Evolutionary conservation across 2,888 invertebrate species (phyloP), one percentile per base, ranked within the genome.

Genomic region (Trypoxylon attenuatum): DNA sequence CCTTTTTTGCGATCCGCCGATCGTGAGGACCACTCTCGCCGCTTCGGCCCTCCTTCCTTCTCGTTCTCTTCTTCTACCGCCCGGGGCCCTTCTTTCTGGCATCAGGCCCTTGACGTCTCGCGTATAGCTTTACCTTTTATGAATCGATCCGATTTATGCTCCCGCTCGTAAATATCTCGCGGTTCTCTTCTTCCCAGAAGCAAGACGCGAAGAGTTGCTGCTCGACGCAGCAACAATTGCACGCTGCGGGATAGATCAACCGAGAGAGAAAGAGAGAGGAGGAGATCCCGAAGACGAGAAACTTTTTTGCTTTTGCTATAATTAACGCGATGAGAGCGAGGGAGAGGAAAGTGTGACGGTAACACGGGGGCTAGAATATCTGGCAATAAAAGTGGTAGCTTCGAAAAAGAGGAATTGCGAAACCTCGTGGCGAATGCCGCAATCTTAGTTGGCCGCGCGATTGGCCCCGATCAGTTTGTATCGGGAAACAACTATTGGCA

Each of bases 401-500:
- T 68, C 70, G 55, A 76, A 72, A 75, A 70, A 52, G 56, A 61
- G 33, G 13, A 75, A 73, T 81, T 80, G 76, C 81, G 78, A 79
- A 74, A 78, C 39, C 46, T 15, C 21, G 46, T 18, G 42, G 49
- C 62, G 69, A 71, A 54, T 69, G 71, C 70, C 58, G 73, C 71
- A 69, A 71, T 52, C 73, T 73, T 51, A 65, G 76, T 73, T 78
- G 78, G 78, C 78, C 72, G 65, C 65, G 39, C 54, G 77, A 69
- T 77, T 80, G 82, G 79, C 82, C 82, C 82, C 81, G 82, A 81
- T 82, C 76, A 76, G 53, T 78, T 78, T 71, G 73, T 76, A 82
- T 81, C 82, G 81, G 80, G 79, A 82, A 82, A 81, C 77, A 81
- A 69, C 79, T 74, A 83, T 84, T 83, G 84, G 84, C 85, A 85